These are phyloP conservation scores for Eulemur coronatus DNA, from an alignment of 2,797 vertebrate genomes.

Conservation along the genomic window DNA sequence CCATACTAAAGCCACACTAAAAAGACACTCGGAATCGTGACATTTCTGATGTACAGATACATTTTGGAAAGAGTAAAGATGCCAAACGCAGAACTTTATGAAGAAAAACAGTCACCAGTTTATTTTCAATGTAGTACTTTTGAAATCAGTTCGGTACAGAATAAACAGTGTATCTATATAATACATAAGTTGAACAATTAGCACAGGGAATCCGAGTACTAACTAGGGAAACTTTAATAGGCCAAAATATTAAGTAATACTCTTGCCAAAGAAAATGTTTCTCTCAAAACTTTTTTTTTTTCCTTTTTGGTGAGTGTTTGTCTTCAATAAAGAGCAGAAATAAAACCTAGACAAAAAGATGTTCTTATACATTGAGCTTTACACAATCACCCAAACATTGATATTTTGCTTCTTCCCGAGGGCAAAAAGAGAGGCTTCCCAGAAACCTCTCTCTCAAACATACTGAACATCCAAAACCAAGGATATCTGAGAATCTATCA, in stretches of 20 bases:
- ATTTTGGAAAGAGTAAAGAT: constrained; percentile 87
- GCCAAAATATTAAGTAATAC: constrained; percentile 72
- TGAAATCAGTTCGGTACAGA: constrained; percentile 78
- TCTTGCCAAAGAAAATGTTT: constrained; percentile 72
- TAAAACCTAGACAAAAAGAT: constrained; percentile 91
- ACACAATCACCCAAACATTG: constrained; percentile 90
- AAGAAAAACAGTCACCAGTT: constrained; percentile 89
- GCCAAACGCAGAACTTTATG: constrained; percentile 89
- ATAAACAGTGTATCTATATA: constrained; percentile 72
- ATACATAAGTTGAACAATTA: constrained; percentile 76
- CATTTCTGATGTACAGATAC: constrained; percentile 86
- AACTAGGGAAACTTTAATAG: constrained; percentile 75
- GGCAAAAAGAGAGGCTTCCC: constrained; percentile 81
- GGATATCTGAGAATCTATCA: constrained; percentile 81
- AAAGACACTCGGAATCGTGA: constrained; percentile 95
- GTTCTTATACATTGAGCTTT: constrained; percentile 87
- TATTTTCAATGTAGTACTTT: constrained; percentile 70
- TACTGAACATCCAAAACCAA: constrained; percentile 81
- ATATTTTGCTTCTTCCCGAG: constrained; percentile 82
- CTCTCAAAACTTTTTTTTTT: constrained; percentile 48
- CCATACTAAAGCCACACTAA: constrained; percentile 97
- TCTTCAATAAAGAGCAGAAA: constrained; percentile 90
- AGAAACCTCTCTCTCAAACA: constrained; percentile 81
- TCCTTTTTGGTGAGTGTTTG: constrained; percentile 91
- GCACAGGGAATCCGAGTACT: constrained; percentile 73